Base-by-base conservation (phyloP, 2,888 invertebrate species). In the Muschampia plurimacula region DNA sequence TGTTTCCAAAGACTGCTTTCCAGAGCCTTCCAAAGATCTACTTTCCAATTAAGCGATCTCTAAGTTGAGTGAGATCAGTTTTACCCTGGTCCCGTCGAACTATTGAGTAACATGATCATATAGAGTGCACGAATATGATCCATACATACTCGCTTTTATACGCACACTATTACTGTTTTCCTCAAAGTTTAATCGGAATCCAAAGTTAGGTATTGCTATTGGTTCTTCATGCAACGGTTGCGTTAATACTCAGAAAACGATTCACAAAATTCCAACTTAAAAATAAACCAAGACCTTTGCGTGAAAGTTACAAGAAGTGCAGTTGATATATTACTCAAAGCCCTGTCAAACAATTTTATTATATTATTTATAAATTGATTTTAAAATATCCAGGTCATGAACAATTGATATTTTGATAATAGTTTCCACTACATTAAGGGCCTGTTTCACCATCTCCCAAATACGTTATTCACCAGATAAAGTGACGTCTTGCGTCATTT, bases 161-260 rank as follows among this genome's bases (percentile, higher is more conserved):
- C 68, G 49, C 69, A 62, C 59, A 62, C 67, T 72, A 76, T 72
- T 62, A 76, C 22, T 46, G 67, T 74, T 77, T 76, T 77, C 77
- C 76, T 74, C 66, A 71, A 74, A 69, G 75, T 67, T 74, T 73
- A 75, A 76, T 74, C 63, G 13, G 32, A 28, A 72, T 75, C 72
- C 69, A 28, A 44, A 72, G 74, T 67, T 70, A 55, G 44, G 44
- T 8, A 8, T n/a, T 71, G 65, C 77, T 73, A 74, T 72, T 75
- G 72, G 52, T 55, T 70, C 57, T 64, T 72, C 68, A 71, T 69
- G 67, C 68, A 72, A 22, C 55, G 57, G 74, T 78, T 77, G 70
- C 77, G 79, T 81, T 77, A 79, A 73, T 75, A 77, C 75, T 80
- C 75, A 74, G 67, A 70, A 65, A 72, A 74, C 77, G 77, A 79